phyloP scores from a whole-genome alignment of 2,888 invertebrate species.

The Allacma fusca region DNA sequence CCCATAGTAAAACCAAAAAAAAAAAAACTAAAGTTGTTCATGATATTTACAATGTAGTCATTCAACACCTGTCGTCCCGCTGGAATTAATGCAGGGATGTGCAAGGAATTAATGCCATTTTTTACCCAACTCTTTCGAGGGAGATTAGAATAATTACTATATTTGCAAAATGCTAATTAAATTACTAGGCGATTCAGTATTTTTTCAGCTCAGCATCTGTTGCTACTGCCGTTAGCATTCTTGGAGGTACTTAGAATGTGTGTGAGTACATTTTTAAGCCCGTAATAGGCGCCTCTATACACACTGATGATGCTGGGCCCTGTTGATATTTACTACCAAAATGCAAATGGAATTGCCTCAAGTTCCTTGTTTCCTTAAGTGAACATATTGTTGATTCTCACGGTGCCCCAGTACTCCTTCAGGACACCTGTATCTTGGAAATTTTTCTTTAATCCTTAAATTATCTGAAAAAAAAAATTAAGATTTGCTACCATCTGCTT shows the following conservation, averaged over 20 bases:
- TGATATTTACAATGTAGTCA: constrained; percentile 5
- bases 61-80: not conserved
- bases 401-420: too few species aligned
- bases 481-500: not conserved
- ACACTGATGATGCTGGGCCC: too few species aligned
- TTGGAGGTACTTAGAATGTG: too few species aligned
- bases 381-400: too few species aligned
- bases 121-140: not conserved
- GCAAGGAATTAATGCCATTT: constrained; percentile 6
- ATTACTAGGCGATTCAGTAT: not conserved
- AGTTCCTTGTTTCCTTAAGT: too few species aligned
- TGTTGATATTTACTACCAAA: too few species aligned
- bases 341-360: too few species aligned
- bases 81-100: constrained; percentile 6
- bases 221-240: not conserved
- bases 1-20: too few species aligned
- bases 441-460: not conserved
- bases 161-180: constrained; percentile 12
- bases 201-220: not conserved
- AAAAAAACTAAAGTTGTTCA: not conserved
- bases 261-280: too few species aligned
- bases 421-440: too few species aligned
- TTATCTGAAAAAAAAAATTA: not conserved
- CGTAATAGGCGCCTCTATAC: too few species aligned
- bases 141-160: constrained; percentile 16